A percentile compares a stretch with the other conserved stretches of the same genome.
phyloP scores from a whole-genome alignment of 2,888 invertebrate species.

The Sceliomorpha sp. region DNA sequence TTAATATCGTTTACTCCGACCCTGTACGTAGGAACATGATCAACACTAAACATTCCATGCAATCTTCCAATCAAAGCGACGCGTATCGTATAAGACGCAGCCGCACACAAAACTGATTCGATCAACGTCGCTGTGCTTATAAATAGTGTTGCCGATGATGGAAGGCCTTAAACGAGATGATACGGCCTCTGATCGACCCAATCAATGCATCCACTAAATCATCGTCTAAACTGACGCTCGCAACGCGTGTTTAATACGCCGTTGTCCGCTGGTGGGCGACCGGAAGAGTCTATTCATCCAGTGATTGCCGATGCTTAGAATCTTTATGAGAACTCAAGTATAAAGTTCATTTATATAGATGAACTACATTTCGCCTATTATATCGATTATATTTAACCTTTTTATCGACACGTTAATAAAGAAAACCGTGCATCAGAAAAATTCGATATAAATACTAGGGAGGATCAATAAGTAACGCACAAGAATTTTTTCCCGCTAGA shows the following conservation, averaged over 20 bases:
- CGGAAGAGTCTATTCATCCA: conserved; percentile 79
- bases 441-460: too few species aligned
- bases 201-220: conserved; percentile 80
- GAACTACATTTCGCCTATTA: conserved; percentile 43
- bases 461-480: too few species aligned
- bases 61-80: conserved; percentile 67
- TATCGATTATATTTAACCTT: conserved; percentile 49
- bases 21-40: conserved; percentile 6
- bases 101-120: conserved; percentile 72
- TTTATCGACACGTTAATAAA: conserved; percentile 32
- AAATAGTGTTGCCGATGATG: conserved; percentile 78
- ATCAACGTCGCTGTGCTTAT: conserved; percentile 74
- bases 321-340: conserved; percentile 74
- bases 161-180: conserved; percentile 78
- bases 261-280: conserved; percentile 74
- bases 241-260: conserved; percentile 72
- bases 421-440: too few species aligned
- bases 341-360: too few species aligned
- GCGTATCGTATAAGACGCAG: conserved; percentile 58
- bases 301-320: conserved; percentile 77
- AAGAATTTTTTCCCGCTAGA: too few species aligned
- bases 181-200: conserved; percentile 79
- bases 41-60: conserved; percentile 58
- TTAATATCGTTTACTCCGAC: too few species aligned
- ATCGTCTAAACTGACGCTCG: conserved; percentile 79